phyloP scores from a whole-genome alignment of 2,797 vertebrate species.

The Podargus strigoides region DNA sequence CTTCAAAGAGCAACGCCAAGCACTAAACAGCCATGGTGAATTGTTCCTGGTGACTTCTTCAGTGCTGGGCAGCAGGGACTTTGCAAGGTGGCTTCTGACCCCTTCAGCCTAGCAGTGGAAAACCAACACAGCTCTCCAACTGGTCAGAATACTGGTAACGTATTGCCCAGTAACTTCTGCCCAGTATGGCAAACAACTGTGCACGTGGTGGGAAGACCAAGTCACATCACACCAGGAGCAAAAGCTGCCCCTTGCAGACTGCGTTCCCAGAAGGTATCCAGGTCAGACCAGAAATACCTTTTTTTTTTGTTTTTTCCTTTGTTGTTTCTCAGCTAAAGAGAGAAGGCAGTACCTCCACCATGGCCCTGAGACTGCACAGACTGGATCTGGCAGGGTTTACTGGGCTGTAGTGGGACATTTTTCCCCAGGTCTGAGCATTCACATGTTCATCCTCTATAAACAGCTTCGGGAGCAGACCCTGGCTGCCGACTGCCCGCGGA shows the following conservation, averaged over 20 bases:
- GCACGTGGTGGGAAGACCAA: neutral
- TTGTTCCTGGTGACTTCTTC: neutral
- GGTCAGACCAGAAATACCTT: neutral
- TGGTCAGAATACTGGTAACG: neutral
- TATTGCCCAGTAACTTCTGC: neutral
- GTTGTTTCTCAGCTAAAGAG: too few species aligned
- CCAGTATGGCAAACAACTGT: neutral
- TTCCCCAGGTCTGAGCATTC: neutral
- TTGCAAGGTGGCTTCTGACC: neutral
- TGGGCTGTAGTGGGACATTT: neutral
- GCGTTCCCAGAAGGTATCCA: neutral
- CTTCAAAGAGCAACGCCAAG: neutral
- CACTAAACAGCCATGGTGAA: neutral
- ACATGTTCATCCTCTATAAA: neutral
- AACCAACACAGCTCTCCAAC: neutral
- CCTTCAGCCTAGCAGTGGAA: neutral
- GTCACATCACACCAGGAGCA: neutral
- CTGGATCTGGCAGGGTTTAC: neutral
- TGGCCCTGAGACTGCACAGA: neutral
- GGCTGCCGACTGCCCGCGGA: too few species aligned
- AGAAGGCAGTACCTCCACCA: neutral
- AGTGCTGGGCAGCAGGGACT: neutral
- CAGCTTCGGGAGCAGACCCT: too few species aligned
- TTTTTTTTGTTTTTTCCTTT: too few species aligned
- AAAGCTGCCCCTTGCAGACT: neutral